These are phyloP conservation scores for Arothron firmamentum DNA, from an alignment of 2,113 vertebrate genomes.

Conservation along the genomic window DNA sequence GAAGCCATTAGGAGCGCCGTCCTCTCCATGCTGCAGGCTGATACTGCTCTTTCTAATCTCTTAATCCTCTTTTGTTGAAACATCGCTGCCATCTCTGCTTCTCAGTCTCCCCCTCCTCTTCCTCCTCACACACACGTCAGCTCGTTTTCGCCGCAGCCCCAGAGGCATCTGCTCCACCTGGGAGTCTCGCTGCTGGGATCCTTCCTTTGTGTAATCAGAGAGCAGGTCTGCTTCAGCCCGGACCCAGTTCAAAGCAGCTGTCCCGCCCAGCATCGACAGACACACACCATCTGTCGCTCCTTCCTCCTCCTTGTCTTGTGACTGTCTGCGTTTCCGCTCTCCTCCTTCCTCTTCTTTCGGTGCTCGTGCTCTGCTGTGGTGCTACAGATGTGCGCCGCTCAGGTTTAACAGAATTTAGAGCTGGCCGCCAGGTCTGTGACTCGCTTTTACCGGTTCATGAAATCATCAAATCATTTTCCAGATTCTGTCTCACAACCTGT, in stretches of 20 bases:
- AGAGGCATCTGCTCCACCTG: constrained; percentile 42
- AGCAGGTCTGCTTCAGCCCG: constrained; percentile 40
- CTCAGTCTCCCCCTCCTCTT: constrained; percentile 28
- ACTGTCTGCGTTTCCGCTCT: constrained; percentile 22
- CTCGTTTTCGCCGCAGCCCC: constrained; percentile 17
- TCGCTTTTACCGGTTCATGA: too few species aligned
- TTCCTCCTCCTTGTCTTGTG: constrained; percentile 11
- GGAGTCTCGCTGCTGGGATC: constrained; percentile 36
- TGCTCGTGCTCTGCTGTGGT: background rate
- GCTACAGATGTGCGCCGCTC: constrained; percentile 23
- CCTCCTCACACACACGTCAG: background rate
- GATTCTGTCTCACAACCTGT: background rate
- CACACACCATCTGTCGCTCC: constrained; percentile 55
- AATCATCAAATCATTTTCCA: background rate
- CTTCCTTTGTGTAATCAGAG: constrained; percentile 51
- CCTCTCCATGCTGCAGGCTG: constrained; percentile 36
- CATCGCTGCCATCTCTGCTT: constrained; percentile 8
- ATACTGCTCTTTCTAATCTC: constrained; percentile 58
- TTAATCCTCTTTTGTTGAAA: constrained; percentile 66
- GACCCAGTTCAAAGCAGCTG: constrained; percentile 48
- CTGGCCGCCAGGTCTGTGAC: too few species aligned
- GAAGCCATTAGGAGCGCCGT: constrained; percentile 39
- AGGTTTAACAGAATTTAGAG: too few species aligned
- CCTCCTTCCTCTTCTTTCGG: constrained; percentile 12
- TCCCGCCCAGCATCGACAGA: constrained; percentile 49